Conservation (phyloP, 1,140 invertebrate genomes). For the Globodera ellingtonae region DNA sequence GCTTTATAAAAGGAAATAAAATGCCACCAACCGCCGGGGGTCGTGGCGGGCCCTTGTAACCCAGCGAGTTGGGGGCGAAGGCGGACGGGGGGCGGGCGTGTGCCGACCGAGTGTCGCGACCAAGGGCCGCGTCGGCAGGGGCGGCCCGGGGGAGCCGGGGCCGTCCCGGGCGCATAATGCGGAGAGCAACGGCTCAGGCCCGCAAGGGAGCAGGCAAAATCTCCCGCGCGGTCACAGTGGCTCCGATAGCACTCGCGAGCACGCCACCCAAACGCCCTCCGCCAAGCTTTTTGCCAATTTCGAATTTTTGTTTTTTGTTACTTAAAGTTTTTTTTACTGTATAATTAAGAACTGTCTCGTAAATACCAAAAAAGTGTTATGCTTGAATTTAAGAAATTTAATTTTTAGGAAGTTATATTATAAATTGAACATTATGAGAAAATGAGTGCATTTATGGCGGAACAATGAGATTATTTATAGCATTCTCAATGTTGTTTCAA, state of each 20-base stretch:
- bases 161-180: constrained; percentile 38
- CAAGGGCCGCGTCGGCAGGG: constrained; percentile 39
- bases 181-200: constrained; percentile 36
- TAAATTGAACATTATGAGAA: too few relatives aligned
- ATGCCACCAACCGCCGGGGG: neutral
- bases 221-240: constrained; percentile 38
- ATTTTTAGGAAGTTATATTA: too few relatives aligned
- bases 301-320: too few relatives aligned
- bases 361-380: too few relatives aligned
- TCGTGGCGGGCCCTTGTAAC: constrained; percentile 24
- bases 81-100: constrained; percentile 23
- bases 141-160: constrained; percentile 12
- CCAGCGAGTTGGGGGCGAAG: constrained; percentile 26
- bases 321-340: too few relatives aligned
- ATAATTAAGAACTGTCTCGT: too few relatives aligned
- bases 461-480: too few relatives aligned
- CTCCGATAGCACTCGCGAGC: constrained; percentile 35
- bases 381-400: too few relatives aligned
- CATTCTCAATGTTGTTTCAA: too few relatives aligned
- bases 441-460: too few relatives aligned
- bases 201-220: constrained; percentile 42
- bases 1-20: neutral
- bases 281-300: constrained; percentile 14
- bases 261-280: constrained; percentile 5
- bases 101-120: constrained; percentile 26